Percentiles rank a stretch among this genome's conserved stretches.
Evolutionary conservation across 2,113 vertebrate species (phyloP).

Genomic region (Vulpes lagopus): DNA sequence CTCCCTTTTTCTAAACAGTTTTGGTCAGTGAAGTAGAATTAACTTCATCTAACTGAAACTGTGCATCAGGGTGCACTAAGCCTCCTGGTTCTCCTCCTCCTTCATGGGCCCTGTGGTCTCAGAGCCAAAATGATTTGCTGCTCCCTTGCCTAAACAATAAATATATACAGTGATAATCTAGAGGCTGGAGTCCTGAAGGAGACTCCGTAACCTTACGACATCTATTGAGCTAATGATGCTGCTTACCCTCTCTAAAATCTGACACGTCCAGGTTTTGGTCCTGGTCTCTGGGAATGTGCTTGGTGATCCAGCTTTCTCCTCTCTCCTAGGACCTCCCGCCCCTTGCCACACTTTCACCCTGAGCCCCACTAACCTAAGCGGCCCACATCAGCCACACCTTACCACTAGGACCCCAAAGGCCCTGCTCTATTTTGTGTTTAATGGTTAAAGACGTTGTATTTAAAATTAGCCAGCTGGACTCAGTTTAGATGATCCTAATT

Average conservation of each 20-base stretch:
- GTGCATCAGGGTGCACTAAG: accelerated
- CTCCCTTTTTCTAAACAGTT: background rate
- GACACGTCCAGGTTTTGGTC: background rate
- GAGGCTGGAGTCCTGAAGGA: background rate
- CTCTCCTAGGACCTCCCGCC: background rate
- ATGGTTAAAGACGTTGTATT: background rate
- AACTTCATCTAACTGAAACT: background rate
- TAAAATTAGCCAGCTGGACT: background rate
- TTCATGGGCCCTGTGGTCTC: background rate
- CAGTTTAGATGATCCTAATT: background rate
- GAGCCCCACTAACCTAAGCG: background rate
- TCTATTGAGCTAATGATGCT: background rate
- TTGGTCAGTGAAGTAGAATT: background rate
- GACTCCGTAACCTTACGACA: background rate
- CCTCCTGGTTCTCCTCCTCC: background rate
- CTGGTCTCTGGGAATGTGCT: background rate
- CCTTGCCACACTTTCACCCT: background rate
- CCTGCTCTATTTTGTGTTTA: background rate
- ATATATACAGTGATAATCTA: background rate
- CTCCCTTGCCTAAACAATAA: background rate
- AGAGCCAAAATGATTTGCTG: background rate
- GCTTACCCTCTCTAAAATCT: background rate
- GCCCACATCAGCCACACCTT: too few species aligned
- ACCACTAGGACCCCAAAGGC: background rate
- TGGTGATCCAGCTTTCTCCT: background rate